Evolutionary conservation across 1,140 invertebrate species (phyloP), one percentile per base, ranked within the genome.

Genomic region (Trinorchestia longiramus): DNA sequence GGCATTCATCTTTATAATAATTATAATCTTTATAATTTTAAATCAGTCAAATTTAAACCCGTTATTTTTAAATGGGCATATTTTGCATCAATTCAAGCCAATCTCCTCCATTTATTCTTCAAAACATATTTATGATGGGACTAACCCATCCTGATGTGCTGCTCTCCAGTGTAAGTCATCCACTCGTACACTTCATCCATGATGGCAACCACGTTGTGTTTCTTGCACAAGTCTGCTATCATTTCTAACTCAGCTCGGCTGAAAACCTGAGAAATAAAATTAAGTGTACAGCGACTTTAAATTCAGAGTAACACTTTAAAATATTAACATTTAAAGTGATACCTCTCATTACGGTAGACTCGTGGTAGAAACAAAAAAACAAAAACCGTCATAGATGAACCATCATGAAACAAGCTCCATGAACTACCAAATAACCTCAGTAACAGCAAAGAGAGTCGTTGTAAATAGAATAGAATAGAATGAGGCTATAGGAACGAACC

Each of bases 141-240:
- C 95, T 95, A 45, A 96, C 96, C 96, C 96, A 97, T 97, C 87
- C 96, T 92, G 62, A 96, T 15, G 41, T 97, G 96, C 36, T 97
- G 62, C 36, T 45, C 57, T 4, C 96, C 96, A n/a, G 91, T 95
- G 95, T 96, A 97, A 43, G 96, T 96, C 97, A 99, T 98, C 99
- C 99, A 99, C 97, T 99, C 99, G 97, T 99, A 99, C 0, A 99
- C 99, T 97, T 99, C 99, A 97, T 99, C 99, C 17, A 99, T 98
- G 43, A 99, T 97, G 96, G 99, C 99, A 15, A 99, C 97, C 15
- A 98, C 98, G 97, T 99, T 98, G 98, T 99, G 98, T 97, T 99
- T 99, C 97, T 98, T 99, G 97, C 99, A 99, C 87, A 99, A 97
- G 97, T 97, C 97, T 0, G 98, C 99, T 97, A 99, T 99, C 95